Evolutionary conservation across 2,113 vertebrate species (phyloP).

Genomic region (Forbesichthys agassizii): DNA sequence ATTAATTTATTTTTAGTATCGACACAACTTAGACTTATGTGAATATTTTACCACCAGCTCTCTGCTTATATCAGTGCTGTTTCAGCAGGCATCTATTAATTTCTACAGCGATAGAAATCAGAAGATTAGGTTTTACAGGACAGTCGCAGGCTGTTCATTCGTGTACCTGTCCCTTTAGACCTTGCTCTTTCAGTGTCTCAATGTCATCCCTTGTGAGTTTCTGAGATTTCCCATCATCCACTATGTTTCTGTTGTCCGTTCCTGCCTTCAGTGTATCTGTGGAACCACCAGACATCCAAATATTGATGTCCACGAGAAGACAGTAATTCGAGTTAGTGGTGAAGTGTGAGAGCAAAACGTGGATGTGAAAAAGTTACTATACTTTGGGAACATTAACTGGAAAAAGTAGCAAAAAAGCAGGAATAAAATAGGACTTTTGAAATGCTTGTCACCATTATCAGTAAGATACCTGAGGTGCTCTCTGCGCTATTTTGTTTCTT

Average conservation of each 20-base stretch:
- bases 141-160: neutral
- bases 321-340: too few relatives aligned
- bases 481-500: conserved; percentile 66
- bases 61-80: neutral
- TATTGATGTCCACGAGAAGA: neutral
- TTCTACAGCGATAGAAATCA: too few relatives aligned
- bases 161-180: conserved; percentile 93
- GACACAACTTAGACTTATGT: too few relatives aligned
- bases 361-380: too few relatives aligned
- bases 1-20: too few relatives aligned
- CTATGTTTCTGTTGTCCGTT: conserved; percentile 94
- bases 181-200: conserved; percentile 94
- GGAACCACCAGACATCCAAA: conserved; percentile 8
- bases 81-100: too few relatives aligned
- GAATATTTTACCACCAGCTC: too few relatives aligned
- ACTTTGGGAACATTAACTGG: too few relatives aligned
- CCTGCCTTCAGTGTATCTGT: conserved; percentile 91
- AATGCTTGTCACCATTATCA: neutral
- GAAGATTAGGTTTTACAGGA: neutral
- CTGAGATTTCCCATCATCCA: conserved; percentile 96
- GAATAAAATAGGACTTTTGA: too few relatives aligned
- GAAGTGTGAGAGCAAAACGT: too few relatives aligned
- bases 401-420: too few relatives aligned
- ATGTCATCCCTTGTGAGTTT: conserved; percentile 98
- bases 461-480: conserved; percentile 75